Conservation (phyloP, 2,888 invertebrate genomes). For the Caenorhabditis sinica region DNA sequence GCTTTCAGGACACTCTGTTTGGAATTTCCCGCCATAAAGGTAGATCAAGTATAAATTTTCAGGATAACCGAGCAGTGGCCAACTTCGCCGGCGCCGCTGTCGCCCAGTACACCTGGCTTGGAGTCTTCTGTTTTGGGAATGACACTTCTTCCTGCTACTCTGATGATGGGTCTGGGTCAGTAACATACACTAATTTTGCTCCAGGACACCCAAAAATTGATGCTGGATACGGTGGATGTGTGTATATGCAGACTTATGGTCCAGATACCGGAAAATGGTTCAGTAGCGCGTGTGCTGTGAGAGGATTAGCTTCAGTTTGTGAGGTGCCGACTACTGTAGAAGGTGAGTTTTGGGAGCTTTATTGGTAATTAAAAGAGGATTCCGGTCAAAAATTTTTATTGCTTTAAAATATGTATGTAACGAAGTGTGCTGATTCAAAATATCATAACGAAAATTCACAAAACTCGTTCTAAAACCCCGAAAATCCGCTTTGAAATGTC, state of each 20-base stretch:
- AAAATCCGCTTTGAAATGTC: no score
- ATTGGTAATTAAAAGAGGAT: no score
- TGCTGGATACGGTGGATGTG: conserved; percentile 16
- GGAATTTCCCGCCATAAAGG: no score
- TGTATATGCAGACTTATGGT: conserved; percentile 16
- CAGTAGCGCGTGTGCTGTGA: conserved; percentile 13
- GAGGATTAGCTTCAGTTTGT: conserved; percentile 25
- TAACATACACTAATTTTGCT: conserved; percentile 7
- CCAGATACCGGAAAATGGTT: conserved; percentile 13
- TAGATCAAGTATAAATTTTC: no score
- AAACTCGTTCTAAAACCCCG: no score
- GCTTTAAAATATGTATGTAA: no score
- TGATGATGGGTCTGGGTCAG: conserved; percentile 17
- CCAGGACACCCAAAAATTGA: conserved; percentile 11
- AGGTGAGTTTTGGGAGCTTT: neutral
- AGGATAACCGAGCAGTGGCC: conserved; percentile 32
- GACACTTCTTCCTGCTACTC: conserved; percentile 6
- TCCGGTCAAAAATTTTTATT: no score
- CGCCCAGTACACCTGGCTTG: conserved; percentile 16
- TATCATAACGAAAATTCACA: no score
- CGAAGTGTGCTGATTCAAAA: no score
- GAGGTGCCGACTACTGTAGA: conserved; percentile 25
- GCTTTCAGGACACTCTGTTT: neutral
- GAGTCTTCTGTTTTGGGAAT: conserved; percentile 33
- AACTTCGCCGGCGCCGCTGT: neutral